Evolutionary conservation across 2,797 vertebrate species (phyloP), one percentile per base, ranked within the genome.

Genomic region (Psittacula derbiana): DNA sequence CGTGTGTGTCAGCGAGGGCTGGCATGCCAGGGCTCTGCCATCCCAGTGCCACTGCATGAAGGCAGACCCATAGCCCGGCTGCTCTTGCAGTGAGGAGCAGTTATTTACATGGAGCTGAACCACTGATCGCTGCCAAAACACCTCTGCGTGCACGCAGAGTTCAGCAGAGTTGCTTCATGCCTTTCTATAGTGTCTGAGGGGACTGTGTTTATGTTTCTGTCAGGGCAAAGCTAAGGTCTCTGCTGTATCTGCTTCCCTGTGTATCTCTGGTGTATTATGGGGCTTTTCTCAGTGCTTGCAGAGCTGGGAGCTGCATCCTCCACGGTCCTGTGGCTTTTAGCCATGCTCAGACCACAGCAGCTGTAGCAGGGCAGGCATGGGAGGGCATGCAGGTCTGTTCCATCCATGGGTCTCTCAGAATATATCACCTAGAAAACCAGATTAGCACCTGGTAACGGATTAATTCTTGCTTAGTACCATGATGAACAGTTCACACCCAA

Each of bases 171-270:
- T 40, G 47, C 36, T 78, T 47, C 12, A 0, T 67, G 49, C 62
- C 61, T 78, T 93, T 74, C 75, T 41, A 2, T 20, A 44, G 69
- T 50, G 41, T 19, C 90, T 36, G 57, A 69, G 78, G 46, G 33
- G 72, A 5, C 49, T 33, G 13, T 80, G 12, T 92, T 92, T 86
- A 55, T 31, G 38, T 76, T 86, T 89, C 80, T 81, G 66, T 53
- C 53, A 60, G 46, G n/a, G 86, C 41, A 47, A 79, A 86, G 66
- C 58, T 24, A 31, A 91, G 58, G 13, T 53, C 47, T 76, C 62
- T 88, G 60, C 71, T 87, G 21, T 13, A 53, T 28, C 66, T 41
- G 40, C 33, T 58, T 60, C 62, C 30, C 20, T 18, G 19, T 2
- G 8, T 31, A 40, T 38, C 41, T 72, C 53, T 25, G 49, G 20